A percentile compares a stretch with the other conserved stretches of the same genome.
Evolutionary conservation across 2,113 vertebrate species (phyloP).

Genomic region (Dasyornis broadbenti): DNA sequence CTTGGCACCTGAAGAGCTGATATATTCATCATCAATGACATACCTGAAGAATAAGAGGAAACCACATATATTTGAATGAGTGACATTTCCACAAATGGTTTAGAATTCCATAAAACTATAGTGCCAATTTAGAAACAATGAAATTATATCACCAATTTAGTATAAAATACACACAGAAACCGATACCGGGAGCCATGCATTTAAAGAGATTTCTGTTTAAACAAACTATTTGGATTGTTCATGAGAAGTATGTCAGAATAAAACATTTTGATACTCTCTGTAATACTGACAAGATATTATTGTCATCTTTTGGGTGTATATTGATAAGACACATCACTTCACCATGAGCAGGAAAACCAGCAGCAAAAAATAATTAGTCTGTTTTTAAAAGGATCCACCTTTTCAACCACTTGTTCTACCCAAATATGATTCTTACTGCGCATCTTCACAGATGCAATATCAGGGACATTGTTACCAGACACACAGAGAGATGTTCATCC

Average conservation of each 20-base stretch:
- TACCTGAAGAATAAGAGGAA: slow-evolving; percentile 68
- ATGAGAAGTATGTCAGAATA: not conserved
- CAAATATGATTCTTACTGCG: not conserved
- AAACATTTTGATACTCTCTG: not conserved
- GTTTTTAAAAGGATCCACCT: not conserved
- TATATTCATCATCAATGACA: slow-evolving; percentile 86
- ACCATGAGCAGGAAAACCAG: not conserved
- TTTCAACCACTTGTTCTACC: not conserved
- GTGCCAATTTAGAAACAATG: not conserved
- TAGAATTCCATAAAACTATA: not conserved
- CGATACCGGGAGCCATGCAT: not conserved
- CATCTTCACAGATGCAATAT: not conserved
- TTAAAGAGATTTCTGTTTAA: not conserved
- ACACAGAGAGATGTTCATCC: not conserved
- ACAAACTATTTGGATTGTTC: not conserved
- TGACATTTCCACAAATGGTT: not conserved
- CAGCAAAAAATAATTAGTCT: not conserved
- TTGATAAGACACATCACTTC: not conserved
- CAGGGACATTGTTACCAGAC: not conserved
- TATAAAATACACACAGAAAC: not conserved
- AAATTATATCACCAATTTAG: not conserved
- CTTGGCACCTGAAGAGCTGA: slow-evolving; percentile 83
- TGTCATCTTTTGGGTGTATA: not conserved
- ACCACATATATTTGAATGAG: not conserved
- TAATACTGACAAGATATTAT: not conserved